A percentile compares a stretch with the other conserved stretches of the same genome.
Evolutionary conservation across 1,140 invertebrate genomes (phyloP).

Genomic region (Ceratina calcarata): DNA sequence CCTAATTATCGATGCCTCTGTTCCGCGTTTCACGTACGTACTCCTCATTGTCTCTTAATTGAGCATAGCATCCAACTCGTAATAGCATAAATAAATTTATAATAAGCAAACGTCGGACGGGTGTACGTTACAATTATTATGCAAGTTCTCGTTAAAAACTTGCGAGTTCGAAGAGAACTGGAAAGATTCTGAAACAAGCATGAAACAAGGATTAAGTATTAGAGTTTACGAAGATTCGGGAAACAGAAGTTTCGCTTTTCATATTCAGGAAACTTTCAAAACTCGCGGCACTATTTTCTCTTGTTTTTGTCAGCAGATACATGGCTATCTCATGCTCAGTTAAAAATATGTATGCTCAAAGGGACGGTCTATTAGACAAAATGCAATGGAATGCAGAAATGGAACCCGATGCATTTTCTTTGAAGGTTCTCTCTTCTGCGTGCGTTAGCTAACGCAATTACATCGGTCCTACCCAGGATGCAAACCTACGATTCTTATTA

Average conservation of each 20-base stretch:
- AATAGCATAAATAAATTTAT: too few species aligned
- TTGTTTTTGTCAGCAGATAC: not conserved
- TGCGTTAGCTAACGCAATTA: constrained; percentile 26
- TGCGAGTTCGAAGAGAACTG: not conserved
- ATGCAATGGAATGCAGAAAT: constrained; percentile 4
- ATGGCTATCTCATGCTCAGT: not conserved
- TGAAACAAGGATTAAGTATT: constrained; percentile 9
- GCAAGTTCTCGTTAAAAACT: constrained; percentile 25
- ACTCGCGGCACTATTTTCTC: not conserved
- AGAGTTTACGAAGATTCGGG: constrained; percentile 6
- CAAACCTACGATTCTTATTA: constrained; percentile 27
- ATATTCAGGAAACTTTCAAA: not conserved
- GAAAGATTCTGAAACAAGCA: not conserved
- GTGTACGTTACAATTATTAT: not conserved
- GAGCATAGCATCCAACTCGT: not conserved
- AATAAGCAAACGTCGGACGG: not conserved
- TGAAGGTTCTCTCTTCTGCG: not conserved
- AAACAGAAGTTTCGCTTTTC: not conserved
- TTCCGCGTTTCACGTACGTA: constrained; percentile 27
- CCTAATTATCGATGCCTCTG: constrained; percentile 48
- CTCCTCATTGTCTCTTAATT: constrained; percentile 33
- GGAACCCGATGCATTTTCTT: constrained; percentile 17
- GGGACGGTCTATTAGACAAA: constrained; percentile 3
- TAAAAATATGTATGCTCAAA: not conserved
- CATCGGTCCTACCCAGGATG: not conserved